Conservation (phyloP, 2,797 vertebrate genomes). For the Tangara arthus region DNA sequence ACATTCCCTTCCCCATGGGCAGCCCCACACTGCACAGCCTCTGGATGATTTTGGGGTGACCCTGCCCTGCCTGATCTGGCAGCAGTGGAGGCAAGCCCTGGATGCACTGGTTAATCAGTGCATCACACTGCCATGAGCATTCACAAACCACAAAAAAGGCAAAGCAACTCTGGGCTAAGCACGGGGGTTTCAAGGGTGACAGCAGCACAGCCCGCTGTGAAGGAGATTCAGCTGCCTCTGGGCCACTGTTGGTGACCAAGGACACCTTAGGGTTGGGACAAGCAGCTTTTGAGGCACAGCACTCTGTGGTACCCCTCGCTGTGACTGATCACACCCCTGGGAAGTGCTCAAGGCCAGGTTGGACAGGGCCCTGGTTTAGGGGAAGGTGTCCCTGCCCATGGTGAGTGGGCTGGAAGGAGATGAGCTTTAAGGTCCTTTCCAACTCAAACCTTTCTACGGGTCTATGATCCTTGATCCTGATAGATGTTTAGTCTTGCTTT, state of each 20-base stretch:
- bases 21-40: neutral
- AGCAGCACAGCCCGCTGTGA: neutral
- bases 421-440: neutral
- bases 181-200: neutral
- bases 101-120: neutral
- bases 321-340: rapidly evolving
- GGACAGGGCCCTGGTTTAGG: neutral
- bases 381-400: neutral
- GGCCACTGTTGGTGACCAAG: neutral
- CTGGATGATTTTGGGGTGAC: neutral
- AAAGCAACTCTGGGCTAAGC: rapidly evolving
- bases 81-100: neutral
- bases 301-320: rapidly evolving
- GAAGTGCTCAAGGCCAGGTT: neutral
- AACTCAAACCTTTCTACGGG: neutral
- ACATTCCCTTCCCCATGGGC: neutral
- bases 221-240: neutral
- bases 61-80: neutral
- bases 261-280: neutral
- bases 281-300: neutral
- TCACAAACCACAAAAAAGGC: neutral
- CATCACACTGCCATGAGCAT: neutral
- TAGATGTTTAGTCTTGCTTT: neutral
- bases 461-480: neutral
- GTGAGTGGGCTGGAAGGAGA: neutral